Base-by-base conservation (phyloP, 2,888 invertebrate species). In the Hirtodrosophila cameraria region DNA sequence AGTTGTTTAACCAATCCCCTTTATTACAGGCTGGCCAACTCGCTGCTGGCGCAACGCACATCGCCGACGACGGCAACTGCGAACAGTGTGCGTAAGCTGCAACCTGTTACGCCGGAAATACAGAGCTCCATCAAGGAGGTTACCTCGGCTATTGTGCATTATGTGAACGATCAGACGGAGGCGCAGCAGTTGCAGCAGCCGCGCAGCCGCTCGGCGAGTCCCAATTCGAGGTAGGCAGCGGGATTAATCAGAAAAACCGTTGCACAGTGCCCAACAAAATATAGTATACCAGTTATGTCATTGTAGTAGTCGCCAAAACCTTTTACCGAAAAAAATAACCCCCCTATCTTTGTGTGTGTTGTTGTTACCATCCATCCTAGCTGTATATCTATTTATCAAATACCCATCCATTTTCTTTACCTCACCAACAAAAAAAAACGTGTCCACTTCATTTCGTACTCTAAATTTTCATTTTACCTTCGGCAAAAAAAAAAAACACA, bases 121-220 rank as follows among this genome's bases (percentile, higher is more conserved):
- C 95, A 95, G 89, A 94, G 96, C 68, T 96, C 96, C 57, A 97
- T 97, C 89, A 97, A 97, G 91, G 97, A 97, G 91, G 97, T 97
- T 74, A 97, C 97, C 69, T 97, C 97, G 78, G 97, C 97, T 41
- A 97, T 97, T 83, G 97, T 97, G 52, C 97, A 97, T 90, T 97
- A 97, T 92, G 97, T 97, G 64, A 94, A 94, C 68, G 94, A 94
- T 94, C 81, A 94, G 93, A 89, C 94, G 93, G 62, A 65, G 62
- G 58, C 92, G 92, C 49, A 94, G 93, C 67, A 70, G 38, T 54
- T 64, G 11, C 75, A 84, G 46, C 68, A 88, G 91, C 72, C 93
- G 91, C 89, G 90, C 90, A 87, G 90, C 65, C 84, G 90, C 72
- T 91, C 90, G 61, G 75, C 90, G 75, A 91, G 91, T 80, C 91